phyloP scores from a whole-genome alignment of 2,113 vertebrate genomes.

The Equus quagga region DNA sequence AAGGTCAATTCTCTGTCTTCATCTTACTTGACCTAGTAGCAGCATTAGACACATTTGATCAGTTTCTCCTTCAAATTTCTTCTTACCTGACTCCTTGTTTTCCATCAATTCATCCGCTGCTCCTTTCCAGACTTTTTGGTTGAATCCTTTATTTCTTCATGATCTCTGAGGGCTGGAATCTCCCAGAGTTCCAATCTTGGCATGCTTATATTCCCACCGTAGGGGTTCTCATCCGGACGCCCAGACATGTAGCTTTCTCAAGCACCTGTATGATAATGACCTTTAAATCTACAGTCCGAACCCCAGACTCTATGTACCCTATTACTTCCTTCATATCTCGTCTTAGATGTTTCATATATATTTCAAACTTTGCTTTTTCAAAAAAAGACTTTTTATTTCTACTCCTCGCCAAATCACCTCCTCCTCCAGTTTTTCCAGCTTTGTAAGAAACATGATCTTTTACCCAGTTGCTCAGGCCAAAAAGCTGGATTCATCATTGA shows the following conservation, averaged over 20 bases:
- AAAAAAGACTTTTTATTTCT: conserved; percentile 1
- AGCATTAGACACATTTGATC: background rate
- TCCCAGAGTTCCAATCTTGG: background rate
- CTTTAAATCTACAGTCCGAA: background rate
- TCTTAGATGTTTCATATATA: background rate
- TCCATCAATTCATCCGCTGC: background rate
- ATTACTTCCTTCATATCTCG: background rate
- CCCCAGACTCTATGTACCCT: background rate
- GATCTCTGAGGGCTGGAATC: background rate
- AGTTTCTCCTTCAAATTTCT: background rate
- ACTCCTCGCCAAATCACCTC: background rate
- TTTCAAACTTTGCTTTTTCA: background rate
- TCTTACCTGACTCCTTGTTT: background rate
- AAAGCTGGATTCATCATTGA: background rate
- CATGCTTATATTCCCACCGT: background rate
- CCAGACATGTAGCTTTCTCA: background rate
- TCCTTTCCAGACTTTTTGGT: background rate
- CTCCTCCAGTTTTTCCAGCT: background rate
- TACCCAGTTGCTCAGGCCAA: background rate
- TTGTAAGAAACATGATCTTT: background rate
- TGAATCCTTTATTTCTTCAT: background rate
- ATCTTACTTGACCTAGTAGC: background rate
- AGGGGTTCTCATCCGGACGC: background rate
- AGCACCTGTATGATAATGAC: conserved; percentile 9
- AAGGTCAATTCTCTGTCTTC: background rate